These are phyloP conservation scores for Elysia chlorotica DNA, from an alignment of 1,140 invertebrate genomes.

Conservation along the genomic window DNA sequence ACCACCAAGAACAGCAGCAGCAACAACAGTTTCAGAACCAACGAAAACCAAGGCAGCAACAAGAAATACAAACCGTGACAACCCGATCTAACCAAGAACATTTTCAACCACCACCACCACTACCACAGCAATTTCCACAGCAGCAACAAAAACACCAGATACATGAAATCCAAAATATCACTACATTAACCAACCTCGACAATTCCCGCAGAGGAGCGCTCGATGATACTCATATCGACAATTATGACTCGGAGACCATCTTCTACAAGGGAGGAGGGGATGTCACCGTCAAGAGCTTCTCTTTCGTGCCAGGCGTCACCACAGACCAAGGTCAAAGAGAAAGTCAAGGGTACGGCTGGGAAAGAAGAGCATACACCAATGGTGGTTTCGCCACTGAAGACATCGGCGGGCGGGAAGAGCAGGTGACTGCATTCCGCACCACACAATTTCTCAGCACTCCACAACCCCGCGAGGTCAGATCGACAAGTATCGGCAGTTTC, in stretches of 20 bases:
- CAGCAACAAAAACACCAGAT: neutral
- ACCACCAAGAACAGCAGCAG: no score
- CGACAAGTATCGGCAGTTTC: neutral
- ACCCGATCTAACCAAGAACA: no score
- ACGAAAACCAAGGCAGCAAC: no score
- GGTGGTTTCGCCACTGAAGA: neutral
- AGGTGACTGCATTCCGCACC: neutral
- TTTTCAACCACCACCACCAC: no score
- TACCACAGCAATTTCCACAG: no score
- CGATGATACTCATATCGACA: neutral
- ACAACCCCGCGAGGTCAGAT: neutral
- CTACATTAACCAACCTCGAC: neutral
- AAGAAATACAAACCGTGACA: no score
- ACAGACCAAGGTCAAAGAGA: no score
- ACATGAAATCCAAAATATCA: neutral
- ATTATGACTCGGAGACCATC: neutral
- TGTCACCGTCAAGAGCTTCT: neutral
- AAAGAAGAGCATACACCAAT: neutral
- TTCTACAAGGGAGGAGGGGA: constrained; percentile 5
- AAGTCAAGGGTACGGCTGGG: no score
- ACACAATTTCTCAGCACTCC: neutral
- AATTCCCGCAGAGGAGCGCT: neutral
- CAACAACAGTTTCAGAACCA: no score
- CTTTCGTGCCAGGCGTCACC: neutral
- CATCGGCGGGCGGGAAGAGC: neutral